Evolutionary conservation across 1,140 invertebrate genomes (phyloP), one percentile per base, ranked within the genome.

Genomic region (Heliconius hewitsoni): DNA sequence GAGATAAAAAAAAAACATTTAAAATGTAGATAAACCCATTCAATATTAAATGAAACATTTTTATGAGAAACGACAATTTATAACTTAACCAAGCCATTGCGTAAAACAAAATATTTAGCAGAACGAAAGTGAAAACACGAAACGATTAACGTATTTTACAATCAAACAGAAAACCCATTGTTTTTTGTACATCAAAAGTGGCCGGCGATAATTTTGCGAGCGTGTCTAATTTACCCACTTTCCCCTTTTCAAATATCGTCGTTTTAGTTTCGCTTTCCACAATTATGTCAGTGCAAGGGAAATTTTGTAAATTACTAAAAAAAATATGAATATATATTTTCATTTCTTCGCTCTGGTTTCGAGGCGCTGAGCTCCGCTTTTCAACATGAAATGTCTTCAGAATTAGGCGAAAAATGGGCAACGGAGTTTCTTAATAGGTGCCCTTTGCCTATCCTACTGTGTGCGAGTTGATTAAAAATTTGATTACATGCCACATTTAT

Each of bases 141-240:
- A 16, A 23, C 9, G 60, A 66, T 66, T 66, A 66, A 30, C 13
- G 60, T 66, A 66, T 66, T 66, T 66, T 27, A 66, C 60, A 66
- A 23, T 66, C 60, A 66, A 66, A 66, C 16, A 66, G 60, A 66
- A 50, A 37, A 74, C 55, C 73, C 19, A 74, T 74, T 55, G 73
- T 74, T 74, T 27, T 74, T 50, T 75, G 34, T 75, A 72, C 16
- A 34, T 39, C 30, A 42, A 72, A 39, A n/a, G 71, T 42, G 39
- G 23, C 60, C 30, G 30, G 19, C n/a, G 60, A 66, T 72, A 72
- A 57, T 60, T 27, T 75, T 60, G 52, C 27, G 46, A 39, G 50
- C 74, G 74, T 75, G 18, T 75, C 74, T 27, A 75, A 75, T 75
- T 60, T 60, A 39, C 34, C 52, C 37, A 75, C 74, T 75, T 75